Base-by-base conservation (phyloP, 2,797 vertebrate species). In the Pangasius larnaudii region DNA sequence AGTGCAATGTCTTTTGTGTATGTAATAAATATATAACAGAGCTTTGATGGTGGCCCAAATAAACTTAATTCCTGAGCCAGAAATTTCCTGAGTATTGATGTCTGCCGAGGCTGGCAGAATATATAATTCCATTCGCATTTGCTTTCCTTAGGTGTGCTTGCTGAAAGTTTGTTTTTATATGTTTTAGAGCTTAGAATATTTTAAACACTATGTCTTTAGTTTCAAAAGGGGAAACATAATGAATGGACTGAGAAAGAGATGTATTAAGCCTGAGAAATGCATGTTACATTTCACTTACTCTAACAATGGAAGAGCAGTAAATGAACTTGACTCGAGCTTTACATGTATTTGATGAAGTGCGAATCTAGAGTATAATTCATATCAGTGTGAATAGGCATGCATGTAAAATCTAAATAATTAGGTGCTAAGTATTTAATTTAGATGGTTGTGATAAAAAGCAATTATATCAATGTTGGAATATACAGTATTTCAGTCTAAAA, bases 231-330 rank as follows among this genome's bases (percentile, higher is more conserved):
- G 77, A 81, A 51, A 81, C 67, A 67, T 13, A 49, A 87, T 81
- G 75, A 90, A 77, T 88, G 67, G 39, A 88, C 88, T 84, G 89
- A 86, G 79, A 86, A 65, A 79, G 58, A 39, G 36, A 49, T 51
- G 18, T 81, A 87, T 89, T 88, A 75, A 90, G 87, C 89, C 78
- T 88, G 85, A 89, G 89, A 89, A 85, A 86, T 69, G 72, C 78
- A 81, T 75, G 67, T 81, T 84, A 83, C 42, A 83, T 86, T 86
- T 90, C 86, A 87, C 24, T 87, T 74, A 58, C 9, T 33, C 18
- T 33, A 56, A 58, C 18, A 79, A 11, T 22, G 19, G 53, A 24
- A 59, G 16, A 11, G 49, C 7, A 59, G 78, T 88, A 53, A 87
- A 74, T 74, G 58, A 89, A 24, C 11, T n/a, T n/a, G 27, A 49